These are phyloP conservation scores for Chaenodraco wilsoni DNA, from an alignment of 2,797 vertebrate species.

Conservation along the genomic window DNA sequence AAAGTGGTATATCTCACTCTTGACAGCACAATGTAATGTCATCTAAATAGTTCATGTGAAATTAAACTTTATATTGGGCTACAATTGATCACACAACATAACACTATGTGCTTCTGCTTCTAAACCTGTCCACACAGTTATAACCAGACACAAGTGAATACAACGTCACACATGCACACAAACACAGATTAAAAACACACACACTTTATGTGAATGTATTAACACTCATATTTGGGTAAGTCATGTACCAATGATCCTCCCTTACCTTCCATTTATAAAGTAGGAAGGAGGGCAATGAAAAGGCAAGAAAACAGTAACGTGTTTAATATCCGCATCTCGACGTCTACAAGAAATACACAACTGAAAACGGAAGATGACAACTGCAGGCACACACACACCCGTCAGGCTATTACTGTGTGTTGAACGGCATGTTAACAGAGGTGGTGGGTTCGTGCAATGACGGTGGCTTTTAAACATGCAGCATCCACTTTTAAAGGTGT, in stretches of 20 bases:
- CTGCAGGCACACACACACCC: conserved; percentile 36
- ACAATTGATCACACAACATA: too few relatives aligned
- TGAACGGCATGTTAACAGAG: conserved; percentile 39
- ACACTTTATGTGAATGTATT: too few relatives aligned
- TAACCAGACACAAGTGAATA: too few relatives aligned
- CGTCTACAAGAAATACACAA: conserved; percentile 35
- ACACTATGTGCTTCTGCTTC: too few relatives aligned
- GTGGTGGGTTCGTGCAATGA: conserved; percentile 66
- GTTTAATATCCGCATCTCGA: conserved; percentile 62
- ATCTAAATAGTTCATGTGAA: too few relatives aligned
- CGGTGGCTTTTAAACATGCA: conserved; percentile 64
- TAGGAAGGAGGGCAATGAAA: conserved; percentile 73
- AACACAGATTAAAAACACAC: too few relatives aligned
- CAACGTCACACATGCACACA: too few relatives aligned
- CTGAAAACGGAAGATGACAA: conserved; percentile 40
- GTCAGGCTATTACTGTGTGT: conserved; percentile 8
- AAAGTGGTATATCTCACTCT: too few relatives aligned
- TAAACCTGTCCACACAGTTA: too few relatives aligned
- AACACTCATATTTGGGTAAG: conserved; percentile 10
- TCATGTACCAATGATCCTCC: conserved; percentile 55
- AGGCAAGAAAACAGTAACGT: conserved; percentile 64
- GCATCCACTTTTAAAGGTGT: conserved; percentile 47
- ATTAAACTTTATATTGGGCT: too few relatives aligned
- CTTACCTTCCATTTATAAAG: conserved; percentile 84
- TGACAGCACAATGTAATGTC: too few relatives aligned